Conservation (phyloP, 2,797 vertebrate species). For the Delichon dasypus region DNA sequence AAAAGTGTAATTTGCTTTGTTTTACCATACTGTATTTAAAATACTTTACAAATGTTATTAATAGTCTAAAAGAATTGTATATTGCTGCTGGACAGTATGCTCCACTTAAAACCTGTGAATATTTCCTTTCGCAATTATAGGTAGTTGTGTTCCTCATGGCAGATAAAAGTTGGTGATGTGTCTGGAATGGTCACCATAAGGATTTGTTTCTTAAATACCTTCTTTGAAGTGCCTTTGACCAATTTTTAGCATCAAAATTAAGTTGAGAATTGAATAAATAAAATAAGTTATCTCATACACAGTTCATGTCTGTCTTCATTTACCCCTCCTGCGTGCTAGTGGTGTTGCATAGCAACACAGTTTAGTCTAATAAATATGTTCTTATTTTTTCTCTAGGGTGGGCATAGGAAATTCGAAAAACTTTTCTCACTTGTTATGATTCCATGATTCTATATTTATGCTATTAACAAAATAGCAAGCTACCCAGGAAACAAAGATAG, state of each 20-base stretch:
- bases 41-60: conserved; percentile 38
- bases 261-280: conserved; percentile 70
- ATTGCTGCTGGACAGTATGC: conserved; percentile 76
- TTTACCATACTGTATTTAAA: conserved; percentile 54
- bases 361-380: not conserved
- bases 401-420: not conserved
- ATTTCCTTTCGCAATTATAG: conserved; percentile 50
- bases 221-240: conserved; percentile 79
- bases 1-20: conserved; percentile 18
- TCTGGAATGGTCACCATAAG: conserved; percentile 69
- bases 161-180: conserved; percentile 60
- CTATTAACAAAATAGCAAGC: not conserved
- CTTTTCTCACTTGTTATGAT: not conserved
- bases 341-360: not conserved
- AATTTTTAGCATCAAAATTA: conserved; percentile 75
- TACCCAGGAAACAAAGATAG: not conserved
- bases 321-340: not conserved
- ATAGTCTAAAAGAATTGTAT: conserved; percentile 52
- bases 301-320: conserved; percentile 62
- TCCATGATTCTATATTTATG: not conserved
- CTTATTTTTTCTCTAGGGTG: not conserved
- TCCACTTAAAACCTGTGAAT: conserved; percentile 66
- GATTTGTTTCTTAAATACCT: conserved; percentile 71
- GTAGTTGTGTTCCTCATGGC: conserved; percentile 55
- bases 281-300: conserved; percentile 71